Conservation (phyloP, 2,888 invertebrate genomes). For the Diarsia mendica region DNA sequence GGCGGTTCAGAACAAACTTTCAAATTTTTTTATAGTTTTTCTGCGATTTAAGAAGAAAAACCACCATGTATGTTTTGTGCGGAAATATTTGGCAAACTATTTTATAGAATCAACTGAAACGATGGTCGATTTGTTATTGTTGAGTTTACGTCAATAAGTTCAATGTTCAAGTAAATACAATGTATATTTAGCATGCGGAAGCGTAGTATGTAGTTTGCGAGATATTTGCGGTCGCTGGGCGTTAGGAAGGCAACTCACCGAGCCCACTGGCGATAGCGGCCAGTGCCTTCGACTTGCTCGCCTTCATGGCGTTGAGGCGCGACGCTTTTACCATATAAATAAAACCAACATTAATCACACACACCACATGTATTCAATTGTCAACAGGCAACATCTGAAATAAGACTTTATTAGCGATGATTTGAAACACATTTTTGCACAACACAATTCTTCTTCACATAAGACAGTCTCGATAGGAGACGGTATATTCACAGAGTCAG, state of each 20-base stretch:
- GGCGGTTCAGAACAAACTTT: conserved; percentile 72
- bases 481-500: conserved; percentile 78
- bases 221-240: conserved; percentile 63
- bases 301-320: conserved; percentile 93
- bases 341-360: conserved; percentile 90
- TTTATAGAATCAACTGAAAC: conserved; percentile 34
- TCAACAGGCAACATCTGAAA: conserved; percentile 87
- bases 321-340: conserved; percentile 92
- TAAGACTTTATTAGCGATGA: conserved; percentile 87
- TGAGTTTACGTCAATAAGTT: not conserved
- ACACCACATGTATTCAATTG: conserved; percentile 85
- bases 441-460: conserved; percentile 77
- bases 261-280: conserved; percentile 97
- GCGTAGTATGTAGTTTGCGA: conserved; percentile 52
- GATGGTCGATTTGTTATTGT: not conserved
- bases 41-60: conserved; percentile 62
- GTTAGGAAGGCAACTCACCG: conserved; percentile 93
- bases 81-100: conserved; percentile 81
- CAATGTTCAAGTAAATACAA: conserved; percentile 4
- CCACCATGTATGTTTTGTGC: conserved; percentile 79
- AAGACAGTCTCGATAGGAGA: conserved; percentile 63
- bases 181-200: not conserved
- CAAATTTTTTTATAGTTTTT: conserved; percentile 46
- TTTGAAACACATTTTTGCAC: conserved; percentile 76
- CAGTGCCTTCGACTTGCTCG: conserved; percentile 95